Evolutionary conservation across 2,888 invertebrate species (phyloP), one percentile per base, ranked within the genome.

Genomic region (Aproaerema taeniolella): DNA sequence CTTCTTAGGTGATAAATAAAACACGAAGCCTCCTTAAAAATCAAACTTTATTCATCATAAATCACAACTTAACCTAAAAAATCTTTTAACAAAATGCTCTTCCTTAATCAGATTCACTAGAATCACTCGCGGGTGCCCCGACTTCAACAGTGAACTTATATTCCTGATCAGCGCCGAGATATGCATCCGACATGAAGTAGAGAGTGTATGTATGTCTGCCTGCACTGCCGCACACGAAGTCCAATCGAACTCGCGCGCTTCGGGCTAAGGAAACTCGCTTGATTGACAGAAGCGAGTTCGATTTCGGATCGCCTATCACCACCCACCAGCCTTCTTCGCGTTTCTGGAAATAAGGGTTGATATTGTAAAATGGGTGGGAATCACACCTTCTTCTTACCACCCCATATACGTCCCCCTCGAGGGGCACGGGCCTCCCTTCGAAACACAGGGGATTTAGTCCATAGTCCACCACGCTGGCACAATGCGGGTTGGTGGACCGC

Each of bases 141-240:
- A 97, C 95, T 51, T 93, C 92, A 9, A 96, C 93, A 0, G 89
- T 90, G 75, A 99, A 96, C 79, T 95, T 94, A 85, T 99, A 99
- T 82, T 99, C 99, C 80, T 99, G 99, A 88, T 99, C 99, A 64
- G 99, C 99, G 6, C 99, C 99, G 66, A 99, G 91, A 78, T 99
- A 99, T 0, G 98, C 95, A 78, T 99, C 99, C 60, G 97, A 98
- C 98, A 99, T 99, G 82, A 96, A 99, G 87, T 97, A 99, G 37
- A 99, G 85, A 0, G 96, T 96, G 80, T 98, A 99, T 9, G 93
- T 92, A 77, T 97, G 95, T 16, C 93, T 91, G 4, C 97, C 95
- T 1, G 95, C 90, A 44, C 92, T 90, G 1, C 98, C 98, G 16
- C 98, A 97, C 24, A 98, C 95, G 78, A 99, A 99, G 80, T 98